Conservation (phyloP, 2,113 vertebrate species). For the Blennius ocellaris region DNA sequence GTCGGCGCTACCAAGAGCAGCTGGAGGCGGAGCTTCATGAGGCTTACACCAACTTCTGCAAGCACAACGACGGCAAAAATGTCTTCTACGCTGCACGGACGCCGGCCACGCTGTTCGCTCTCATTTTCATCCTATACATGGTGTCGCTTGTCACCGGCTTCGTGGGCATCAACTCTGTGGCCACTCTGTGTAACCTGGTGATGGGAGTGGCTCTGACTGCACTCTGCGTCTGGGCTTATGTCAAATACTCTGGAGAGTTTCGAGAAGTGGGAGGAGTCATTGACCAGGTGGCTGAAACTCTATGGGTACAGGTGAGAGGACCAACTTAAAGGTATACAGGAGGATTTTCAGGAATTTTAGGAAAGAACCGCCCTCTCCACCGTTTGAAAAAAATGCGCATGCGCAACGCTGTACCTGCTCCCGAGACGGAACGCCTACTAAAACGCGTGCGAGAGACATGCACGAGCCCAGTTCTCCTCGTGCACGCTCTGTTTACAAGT, state of each 20-base stretch:
- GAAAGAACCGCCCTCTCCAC: too few species aligned
- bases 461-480: too few species aligned
- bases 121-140: constrained; percentile 95
- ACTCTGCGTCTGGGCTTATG: constrained; percentile 94
- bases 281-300: constrained; percentile 91
- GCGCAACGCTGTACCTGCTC: too few species aligned
- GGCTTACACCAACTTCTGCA: constrained; percentile 91
- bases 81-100: constrained; percentile 96
- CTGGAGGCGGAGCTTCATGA: constrained; percentile 93
- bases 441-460: too few species aligned
- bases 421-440: too few species aligned
- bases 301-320: constrained; percentile 96
- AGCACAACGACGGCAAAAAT: constrained; percentile 98
- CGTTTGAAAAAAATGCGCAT: too few species aligned
- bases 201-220: constrained; percentile 91
- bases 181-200: constrained; percentile 90
- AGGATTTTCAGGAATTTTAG: too few species aligned
- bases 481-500: too few species aligned
- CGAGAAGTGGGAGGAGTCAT: constrained; percentile 93
- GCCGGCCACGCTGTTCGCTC: constrained; percentile 92
- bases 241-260: constrained; percentile 96
- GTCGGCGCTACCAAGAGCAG: constrained; percentile 93
- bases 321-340: too few species aligned
- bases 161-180: constrained; percentile 90
- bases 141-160: constrained; percentile 94